Evolutionary conservation across 2,113 vertebrate species (phyloP).

Genomic region (Lonchura striata): DNA sequence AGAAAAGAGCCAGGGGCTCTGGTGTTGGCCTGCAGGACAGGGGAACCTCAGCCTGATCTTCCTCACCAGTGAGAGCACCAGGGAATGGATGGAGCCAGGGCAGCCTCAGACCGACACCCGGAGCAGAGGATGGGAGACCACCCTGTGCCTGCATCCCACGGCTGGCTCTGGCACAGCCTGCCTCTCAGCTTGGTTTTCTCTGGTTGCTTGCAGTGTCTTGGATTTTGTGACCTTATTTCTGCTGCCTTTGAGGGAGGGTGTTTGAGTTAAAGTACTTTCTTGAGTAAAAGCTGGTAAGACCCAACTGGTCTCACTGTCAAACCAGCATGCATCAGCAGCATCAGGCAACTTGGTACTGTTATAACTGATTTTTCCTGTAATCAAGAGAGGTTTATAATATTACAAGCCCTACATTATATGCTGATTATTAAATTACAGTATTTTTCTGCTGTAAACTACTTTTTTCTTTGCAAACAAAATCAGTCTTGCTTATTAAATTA

Average conservation of each 20-base stretch:
- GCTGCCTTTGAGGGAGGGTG: not conserved
- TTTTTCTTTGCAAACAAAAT: not conserved
- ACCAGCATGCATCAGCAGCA: not conserved
- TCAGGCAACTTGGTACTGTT: not conserved
- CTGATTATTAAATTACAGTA: not conserved
- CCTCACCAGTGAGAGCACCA: not conserved
- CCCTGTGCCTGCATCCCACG: accelerated
- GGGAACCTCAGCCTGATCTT: not conserved
- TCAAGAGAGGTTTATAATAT: not conserved
- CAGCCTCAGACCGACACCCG: not conserved
- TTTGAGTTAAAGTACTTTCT: not conserved
- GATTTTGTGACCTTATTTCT: not conserved
- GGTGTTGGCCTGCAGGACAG: not conserved
- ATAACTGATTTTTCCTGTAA: not conserved
- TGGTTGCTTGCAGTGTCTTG: not conserved
- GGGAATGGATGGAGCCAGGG: no score
- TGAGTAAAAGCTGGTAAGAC: not conserved
- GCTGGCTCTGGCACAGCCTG: not conserved
- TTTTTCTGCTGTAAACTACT: not conserved
- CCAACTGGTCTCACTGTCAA: not conserved
- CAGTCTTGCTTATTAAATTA: not conserved
- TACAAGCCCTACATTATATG: not conserved
- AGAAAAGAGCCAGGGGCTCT: not conserved
- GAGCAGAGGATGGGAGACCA: not conserved
- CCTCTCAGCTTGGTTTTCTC: not conserved